Evolutionary conservation across 2,888 invertebrate genomes (phyloP), one percentile per base, ranked within the genome.

Genomic region (Tuta absoluta): DNA sequence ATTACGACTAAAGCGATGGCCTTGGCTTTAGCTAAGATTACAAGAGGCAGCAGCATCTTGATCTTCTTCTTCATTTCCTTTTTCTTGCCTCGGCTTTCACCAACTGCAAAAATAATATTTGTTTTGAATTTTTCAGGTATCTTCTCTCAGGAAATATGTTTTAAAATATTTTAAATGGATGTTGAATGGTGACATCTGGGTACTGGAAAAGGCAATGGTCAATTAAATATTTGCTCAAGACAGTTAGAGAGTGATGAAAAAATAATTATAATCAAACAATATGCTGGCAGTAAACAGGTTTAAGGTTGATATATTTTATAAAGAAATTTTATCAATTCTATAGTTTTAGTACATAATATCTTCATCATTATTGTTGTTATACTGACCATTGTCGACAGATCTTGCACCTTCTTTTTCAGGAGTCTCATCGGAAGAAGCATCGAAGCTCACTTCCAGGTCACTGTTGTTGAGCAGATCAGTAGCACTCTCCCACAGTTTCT

Each of bases 11-110:
- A 75, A 10, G 94, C 94, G 65, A 95, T 87, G 66, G 95, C 85
- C 76, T 96, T 96, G 51, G 94, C 92, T 70, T 94, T 92, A 28
- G 94, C 94, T 70, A 95, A 84, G 69, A 95, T 89, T 65, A 84
- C 58, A 89, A 95, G 74, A 89, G 93, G 93, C 45, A 91, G 82
- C 66, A 91, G 78, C 63, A 89, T 58, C 67, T 89, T 91, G 62
- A 91, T 68, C 69, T 89, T 89, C 84, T 91, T 89, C 74, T 91
- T 91, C 12, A 95, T 78, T 74, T 93, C 85, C 89, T 95, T 95
- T 93, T 95, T 93, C 88, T 95, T 96, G 69, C 93, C 94, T 73
- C 96, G 95, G 71, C 94, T 93, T 72, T 85, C 85, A 60, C 51
- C 23, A 63, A 57, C 21, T 41, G 19, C 41, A 5, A 28, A 28